Base-by-base conservation (phyloP, 2,797 vertebrate genomes). In the Siniperca obscura region DNA sequence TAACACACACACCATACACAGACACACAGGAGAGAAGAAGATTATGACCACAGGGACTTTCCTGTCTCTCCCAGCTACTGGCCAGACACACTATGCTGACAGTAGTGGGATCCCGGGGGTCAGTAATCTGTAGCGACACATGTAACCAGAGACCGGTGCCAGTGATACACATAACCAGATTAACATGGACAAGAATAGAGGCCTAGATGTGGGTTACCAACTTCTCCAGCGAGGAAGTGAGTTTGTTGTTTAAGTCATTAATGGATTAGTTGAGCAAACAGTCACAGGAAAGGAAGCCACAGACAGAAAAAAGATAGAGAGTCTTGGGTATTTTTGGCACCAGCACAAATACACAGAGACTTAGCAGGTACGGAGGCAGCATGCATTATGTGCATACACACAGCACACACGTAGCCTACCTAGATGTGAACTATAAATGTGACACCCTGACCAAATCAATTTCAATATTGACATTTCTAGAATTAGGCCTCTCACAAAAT, bases 161-260 rank as follows among this genome's bases (percentile, higher is more conserved):
- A 90, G 73, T 0, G 50, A 89, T 67, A 78, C 81, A 82, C 88
- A 86, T 90, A 93, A 94, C 84, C 89, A 91, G 91, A 91, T 94
- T 93, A 93, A 74, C 83, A 17, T 48, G 73, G 86, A 91, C 86
- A 59, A 85, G 86, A 93, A 92, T 91, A 93, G 88, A 77, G 62
- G 76, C 73, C 34, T 53, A 60, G 73, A 90, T 82, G 81, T 42
- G 74, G 81, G 86, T 80, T 81, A 86, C 59, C 84, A 68, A 75
- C 77, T 78, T 78, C 61, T 83, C 68, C 66, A 74, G 70, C 2
- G 3, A 36, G 81, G 77, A 75, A 62, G 74, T 27, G 34, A 53
- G 38, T 74, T 44, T 84, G 87, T 89, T 84, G 85, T 81, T 83
- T 59, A 66, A 76, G 83, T 87, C 85, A 86, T 92, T 91, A 86